phyloP scores from a whole-genome alignment of 2,888 invertebrate species.

The Synergus umbraculus region DNA sequence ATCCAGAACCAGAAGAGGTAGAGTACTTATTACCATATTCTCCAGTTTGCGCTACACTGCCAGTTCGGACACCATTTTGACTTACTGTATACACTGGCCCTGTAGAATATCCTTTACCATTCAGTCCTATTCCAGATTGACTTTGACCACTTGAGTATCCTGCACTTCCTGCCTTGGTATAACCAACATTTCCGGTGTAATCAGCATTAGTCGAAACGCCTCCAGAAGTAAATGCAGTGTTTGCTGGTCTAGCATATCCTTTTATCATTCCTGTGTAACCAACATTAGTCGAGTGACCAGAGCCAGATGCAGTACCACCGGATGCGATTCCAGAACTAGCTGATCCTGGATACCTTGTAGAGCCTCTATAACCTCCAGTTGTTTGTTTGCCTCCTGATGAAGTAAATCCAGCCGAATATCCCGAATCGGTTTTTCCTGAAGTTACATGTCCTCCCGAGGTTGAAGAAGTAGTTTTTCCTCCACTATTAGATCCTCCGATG shows the following conservation, averaged over 20 bases:
- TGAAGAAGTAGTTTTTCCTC: not conserved
- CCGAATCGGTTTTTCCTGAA: constrained; percentile 3
- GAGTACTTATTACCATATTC: constrained; percentile 3
- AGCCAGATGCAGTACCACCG: constrained; percentile 36
- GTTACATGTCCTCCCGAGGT: not conserved
- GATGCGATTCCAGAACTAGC: constrained; percentile 43
- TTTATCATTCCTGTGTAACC: constrained; percentile 42
- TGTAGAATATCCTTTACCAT: constrained; percentile 18
- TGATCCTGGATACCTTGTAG: constrained; percentile 43
- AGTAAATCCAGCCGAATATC: not conserved
- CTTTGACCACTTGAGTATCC: constrained; percentile 42
- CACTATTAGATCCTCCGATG: constrained; percentile 13
- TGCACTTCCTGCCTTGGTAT: constrained; percentile 46
- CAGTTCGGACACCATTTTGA: constrained; percentile 4
- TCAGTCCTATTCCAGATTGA: constrained; percentile 9
- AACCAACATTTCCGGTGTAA: constrained; percentile 42
- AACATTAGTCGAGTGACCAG: constrained; percentile 13
- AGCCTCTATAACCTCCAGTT: constrained; percentile 4
- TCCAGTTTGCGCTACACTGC: not conserved
- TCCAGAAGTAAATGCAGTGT: not conserved
- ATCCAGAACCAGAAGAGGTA: not conserved
- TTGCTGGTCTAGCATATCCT: not conserved
- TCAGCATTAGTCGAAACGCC: constrained; percentile 35
- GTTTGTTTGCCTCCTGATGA: not conserved
- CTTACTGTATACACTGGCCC: not conserved